phyloP scores from a whole-genome alignment of 2,797 vertebrate species.

The Garrulus glandarius region DNA sequence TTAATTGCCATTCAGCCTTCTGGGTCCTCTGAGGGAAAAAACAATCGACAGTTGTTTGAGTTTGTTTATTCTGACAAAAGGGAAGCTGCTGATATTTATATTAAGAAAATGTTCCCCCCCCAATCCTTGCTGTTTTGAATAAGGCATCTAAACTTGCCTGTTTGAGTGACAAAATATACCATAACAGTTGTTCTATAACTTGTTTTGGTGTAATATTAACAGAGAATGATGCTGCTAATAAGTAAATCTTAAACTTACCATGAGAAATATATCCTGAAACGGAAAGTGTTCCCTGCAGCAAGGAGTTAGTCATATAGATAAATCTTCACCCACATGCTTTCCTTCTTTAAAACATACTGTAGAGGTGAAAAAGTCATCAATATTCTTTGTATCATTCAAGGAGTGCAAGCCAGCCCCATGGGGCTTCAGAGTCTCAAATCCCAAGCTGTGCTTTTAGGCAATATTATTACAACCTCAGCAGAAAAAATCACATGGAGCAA shows the following conservation, averaged over 20 bases:
- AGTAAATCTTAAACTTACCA: not conserved
- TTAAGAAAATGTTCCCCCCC: not conserved
- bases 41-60: not conserved
- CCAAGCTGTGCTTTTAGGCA: not conserved
- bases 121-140: not conserved
- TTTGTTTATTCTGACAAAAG: not conserved
- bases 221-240: not conserved
- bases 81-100: not conserved
- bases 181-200: not conserved
- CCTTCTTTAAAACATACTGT: not conserved
- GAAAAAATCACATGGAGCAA: not conserved
- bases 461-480: not conserved
- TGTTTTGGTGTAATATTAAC: not conserved
- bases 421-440: not conserved
- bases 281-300: not conserved
- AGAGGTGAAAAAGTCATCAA: not conserved
- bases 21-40: not conserved
- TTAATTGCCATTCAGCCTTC: not conserved
- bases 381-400: not conserved
- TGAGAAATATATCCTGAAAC: not conserved
- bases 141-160: not conserved
- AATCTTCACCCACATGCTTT: not conserved
- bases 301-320: not conserved
- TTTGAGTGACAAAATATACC: not conserved
- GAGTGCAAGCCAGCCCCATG: fast-evolving